Evolutionary conservation across 2,888 invertebrate genomes (phyloP).

Genomic region (Volucella bombylans): DNA sequence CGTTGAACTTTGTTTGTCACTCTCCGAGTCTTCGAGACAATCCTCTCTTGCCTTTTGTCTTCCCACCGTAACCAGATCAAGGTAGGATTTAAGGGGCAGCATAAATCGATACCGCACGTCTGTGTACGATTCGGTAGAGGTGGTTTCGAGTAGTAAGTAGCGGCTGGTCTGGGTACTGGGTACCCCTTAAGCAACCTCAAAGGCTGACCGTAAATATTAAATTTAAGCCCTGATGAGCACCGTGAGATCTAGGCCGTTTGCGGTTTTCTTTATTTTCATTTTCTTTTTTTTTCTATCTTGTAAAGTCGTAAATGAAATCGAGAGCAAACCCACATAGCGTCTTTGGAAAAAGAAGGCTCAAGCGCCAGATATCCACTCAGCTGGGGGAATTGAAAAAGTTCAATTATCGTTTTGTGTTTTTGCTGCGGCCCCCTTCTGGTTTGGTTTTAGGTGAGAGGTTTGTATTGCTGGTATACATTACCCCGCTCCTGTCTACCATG

Average conservation of each 20-base stretch:
- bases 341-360: constrained; percentile 40
- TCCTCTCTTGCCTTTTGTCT: constrained; percentile 26
- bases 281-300: constrained; percentile 19
- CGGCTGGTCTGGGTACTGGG: background rate
- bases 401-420: constrained; percentile 52
- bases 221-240: constrained; percentile 74
- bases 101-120: constrained; percentile 57
- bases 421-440: constrained; percentile 8
- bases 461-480: constrained; percentile 8
- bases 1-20: constrained; percentile 62
- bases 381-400: constrained; percentile 65
- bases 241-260: constrained; percentile 76
- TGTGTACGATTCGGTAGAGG: constrained; percentile 2
- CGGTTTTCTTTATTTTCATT: constrained; percentile 33
- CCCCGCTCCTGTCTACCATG: constrained; percentile 28
- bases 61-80: constrained; percentile 65
- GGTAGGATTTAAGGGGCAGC: constrained; percentile 39
- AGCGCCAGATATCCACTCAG: constrained; percentile 22
- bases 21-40: constrained; percentile 14
- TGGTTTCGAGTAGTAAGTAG: background rate
- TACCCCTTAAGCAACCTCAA: constrained; percentile 30
- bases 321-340: constrained; percentile 61
- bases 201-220: constrained; percentile 66
- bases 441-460: constrained; percentile 2
- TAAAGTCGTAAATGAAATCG: constrained; percentile 64